phyloP scores from a whole-genome alignment of 2,888 invertebrate species.

The Caenorhabditis wallacei region DNA sequence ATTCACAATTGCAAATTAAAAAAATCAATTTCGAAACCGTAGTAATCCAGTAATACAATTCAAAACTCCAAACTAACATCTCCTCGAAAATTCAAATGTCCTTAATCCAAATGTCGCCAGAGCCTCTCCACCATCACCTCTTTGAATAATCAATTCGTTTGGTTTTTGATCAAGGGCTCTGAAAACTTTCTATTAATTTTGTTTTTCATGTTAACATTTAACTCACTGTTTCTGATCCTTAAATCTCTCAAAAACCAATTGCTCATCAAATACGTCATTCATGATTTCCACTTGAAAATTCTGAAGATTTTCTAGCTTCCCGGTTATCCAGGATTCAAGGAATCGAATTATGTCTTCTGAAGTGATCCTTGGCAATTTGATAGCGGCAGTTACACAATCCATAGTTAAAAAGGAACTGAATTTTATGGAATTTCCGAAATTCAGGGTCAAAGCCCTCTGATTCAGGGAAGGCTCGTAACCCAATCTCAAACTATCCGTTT shows the following conservation, averaged over 20 bases:
- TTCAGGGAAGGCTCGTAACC: neutral
- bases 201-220: too few species aligned
- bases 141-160: too few species aligned
- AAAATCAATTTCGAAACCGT: too few species aligned
- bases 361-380: neutral
- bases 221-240: too few species aligned
- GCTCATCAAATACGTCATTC: neutral
- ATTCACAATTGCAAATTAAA: too few species aligned
- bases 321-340: neutral
- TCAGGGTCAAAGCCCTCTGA: neutral
- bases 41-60: too few species aligned
- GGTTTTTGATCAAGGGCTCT: too few species aligned
- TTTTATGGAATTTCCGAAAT: neutral
- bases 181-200: too few species aligned
- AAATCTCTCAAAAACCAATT: neutral
- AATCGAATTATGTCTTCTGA: neutral
- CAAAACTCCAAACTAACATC: too few species aligned
- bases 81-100: too few species aligned
- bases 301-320: neutral
- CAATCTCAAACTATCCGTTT: neutral
- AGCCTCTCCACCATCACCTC: too few species aligned
- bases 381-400: neutral
- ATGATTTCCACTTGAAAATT: neutral
- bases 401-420: neutral
- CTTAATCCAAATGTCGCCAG: too few species aligned